phyloP scores from a whole-genome alignment of 2,113 vertebrate species.

The Paramormyrops kingsleyae region DNA sequence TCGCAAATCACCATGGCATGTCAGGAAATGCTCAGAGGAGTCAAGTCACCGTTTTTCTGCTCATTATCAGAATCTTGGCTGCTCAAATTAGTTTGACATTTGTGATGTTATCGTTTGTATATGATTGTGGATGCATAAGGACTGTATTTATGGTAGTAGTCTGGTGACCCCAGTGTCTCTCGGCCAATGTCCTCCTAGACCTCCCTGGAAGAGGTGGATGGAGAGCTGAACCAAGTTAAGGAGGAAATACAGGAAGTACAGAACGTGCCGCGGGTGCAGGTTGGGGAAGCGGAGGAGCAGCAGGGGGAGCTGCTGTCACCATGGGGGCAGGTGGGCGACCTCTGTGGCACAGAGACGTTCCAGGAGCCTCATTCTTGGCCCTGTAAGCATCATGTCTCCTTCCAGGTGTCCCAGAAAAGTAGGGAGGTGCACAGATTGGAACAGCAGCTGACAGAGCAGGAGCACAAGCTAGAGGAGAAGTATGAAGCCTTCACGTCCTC shows the following conservation, averaged over 20 bases:
- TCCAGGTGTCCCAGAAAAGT: conserved; percentile 39
- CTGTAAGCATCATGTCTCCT: too few species aligned
- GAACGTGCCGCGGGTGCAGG: conserved; percentile 34
- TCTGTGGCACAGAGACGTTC: neutral
- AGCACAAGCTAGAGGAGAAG: conserved; percentile 50
- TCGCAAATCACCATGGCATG: neutral
- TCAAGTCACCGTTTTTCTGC: neutral
- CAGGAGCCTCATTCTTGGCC: neutral
- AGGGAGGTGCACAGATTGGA: conserved; percentile 44
- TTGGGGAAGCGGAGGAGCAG: conserved; percentile 36
- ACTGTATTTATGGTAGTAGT: neutral
- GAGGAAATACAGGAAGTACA: conserved; percentile 42
- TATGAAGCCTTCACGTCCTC: conserved; percentile 23
- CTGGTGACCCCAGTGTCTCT: neutral
- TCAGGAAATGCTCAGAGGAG: neutral
- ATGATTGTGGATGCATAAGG: neutral
- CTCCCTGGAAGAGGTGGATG: conserved; percentile 38
- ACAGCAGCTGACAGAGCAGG: conserved; percentile 41
- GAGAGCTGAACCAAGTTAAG: conserved; percentile 39
- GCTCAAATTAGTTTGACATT: neutral
- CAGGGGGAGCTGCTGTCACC: conserved; percentile 26
- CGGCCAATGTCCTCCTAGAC: conserved; percentile 25
- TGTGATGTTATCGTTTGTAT: neutral
- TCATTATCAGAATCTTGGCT: neutral
- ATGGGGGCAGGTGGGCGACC: conserved; percentile 27